Evolutionary conservation across 2,888 invertebrate species (phyloP).

Genomic region (Pseudoips prasinana): DNA sequence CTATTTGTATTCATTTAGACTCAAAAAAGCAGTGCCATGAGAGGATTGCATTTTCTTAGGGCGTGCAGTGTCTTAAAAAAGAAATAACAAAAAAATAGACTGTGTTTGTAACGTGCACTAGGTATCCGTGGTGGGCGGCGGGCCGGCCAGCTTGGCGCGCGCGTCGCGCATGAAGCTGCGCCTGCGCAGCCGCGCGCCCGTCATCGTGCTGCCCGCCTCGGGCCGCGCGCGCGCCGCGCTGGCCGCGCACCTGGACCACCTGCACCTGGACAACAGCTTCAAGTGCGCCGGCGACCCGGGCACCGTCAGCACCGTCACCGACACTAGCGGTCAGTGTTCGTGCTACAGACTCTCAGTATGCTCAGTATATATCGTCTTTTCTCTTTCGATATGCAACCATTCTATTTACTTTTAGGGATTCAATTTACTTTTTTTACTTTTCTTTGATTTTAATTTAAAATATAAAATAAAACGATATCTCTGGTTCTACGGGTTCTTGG

Average conservation of each 20-base stretch:
- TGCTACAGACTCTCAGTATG: too few relatives aligned
- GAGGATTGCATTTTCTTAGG: too few relatives aligned
- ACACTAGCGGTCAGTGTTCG: conserved; percentile 26
- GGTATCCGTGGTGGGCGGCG: conserved; percentile 30
- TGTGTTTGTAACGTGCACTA: too few relatives aligned
- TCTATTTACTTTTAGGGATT: too few relatives aligned
- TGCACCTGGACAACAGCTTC: conserved; percentile 90
- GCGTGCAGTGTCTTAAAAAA: too few relatives aligned
- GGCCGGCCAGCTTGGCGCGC: conserved; percentile 35
- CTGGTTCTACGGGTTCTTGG: too few relatives aligned
- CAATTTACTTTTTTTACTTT: too few relatives aligned
- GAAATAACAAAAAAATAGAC: too few relatives aligned
- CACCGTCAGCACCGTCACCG: conserved; percentile 73
- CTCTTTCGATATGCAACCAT: background rate
- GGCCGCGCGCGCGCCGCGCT: conserved; percentile 89
- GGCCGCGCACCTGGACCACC: conserved; percentile 89
- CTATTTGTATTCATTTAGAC: too few relatives aligned
- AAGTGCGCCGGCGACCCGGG: conserved; percentile 80
- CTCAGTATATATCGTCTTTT: conserved; percentile 49
- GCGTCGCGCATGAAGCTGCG: conserved; percentile 55
- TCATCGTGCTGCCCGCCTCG: conserved; percentile 93
- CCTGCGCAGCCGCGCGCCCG: conserved; percentile 86
- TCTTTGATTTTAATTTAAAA: too few relatives aligned
- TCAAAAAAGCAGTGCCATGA: too few relatives aligned
- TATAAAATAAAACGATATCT: too few relatives aligned